Evolutionary conservation across 2,113 vertebrate genomes (phyloP).

Genomic region (Vombatus ursinus): DNA sequence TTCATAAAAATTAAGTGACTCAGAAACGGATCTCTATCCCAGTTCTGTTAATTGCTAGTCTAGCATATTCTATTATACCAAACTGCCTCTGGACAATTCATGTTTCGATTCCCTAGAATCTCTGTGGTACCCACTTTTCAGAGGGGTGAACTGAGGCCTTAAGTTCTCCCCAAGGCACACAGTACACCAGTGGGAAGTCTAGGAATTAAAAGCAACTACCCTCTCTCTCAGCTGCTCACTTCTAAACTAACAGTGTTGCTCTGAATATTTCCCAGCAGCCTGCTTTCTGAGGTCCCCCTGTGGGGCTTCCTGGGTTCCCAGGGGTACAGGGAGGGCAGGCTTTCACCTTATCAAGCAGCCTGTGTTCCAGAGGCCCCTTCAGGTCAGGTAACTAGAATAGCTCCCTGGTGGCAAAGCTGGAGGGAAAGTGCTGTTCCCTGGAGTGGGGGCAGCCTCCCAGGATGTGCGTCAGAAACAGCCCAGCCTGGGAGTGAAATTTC

Average conservation of each 20-base stretch:
- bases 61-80: not conserved
- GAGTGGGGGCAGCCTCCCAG: not conserved
- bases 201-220: not conserved
- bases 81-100: not conserved
- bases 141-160: not conserved
- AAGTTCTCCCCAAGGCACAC: not conserved
- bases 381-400: conserved; percentile 1
- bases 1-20: not conserved
- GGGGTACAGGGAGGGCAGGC: not conserved
- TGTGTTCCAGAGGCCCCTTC: not conserved
- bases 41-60: not conserved
- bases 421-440: not conserved
- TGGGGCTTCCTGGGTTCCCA: not conserved
- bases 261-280: not conserved
- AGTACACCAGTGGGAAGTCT: not conserved
- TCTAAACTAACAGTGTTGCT: not conserved
- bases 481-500: not conserved
- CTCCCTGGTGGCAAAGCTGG: not conserved
- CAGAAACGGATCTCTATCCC: not conserved
- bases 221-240: not conserved
- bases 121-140: not conserved
- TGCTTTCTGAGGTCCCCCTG: not conserved
- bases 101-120: not conserved
- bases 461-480: not conserved
- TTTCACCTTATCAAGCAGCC: not conserved